Conservation (phyloP, 2,888 invertebrate species). For the Gnatocerus cornutus region DNA sequence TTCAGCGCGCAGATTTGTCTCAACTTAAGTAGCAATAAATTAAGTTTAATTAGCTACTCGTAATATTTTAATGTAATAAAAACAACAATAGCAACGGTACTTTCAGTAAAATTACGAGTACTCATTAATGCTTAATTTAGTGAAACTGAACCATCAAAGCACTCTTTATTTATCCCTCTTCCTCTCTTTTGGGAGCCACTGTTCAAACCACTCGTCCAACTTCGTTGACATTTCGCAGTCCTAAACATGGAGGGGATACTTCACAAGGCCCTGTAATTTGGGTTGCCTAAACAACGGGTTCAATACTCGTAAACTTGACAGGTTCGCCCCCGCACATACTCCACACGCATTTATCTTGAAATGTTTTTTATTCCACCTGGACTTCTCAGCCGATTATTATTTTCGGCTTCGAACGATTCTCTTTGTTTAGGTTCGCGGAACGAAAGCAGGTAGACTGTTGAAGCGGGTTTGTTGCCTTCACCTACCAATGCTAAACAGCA, state of each 20-base stretch:
- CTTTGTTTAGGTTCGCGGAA: conserved; percentile 31
- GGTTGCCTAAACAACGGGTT: conserved; percentile 37
- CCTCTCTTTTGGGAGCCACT: conserved; percentile 5
- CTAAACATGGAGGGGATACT: neutral
- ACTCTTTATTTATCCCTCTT: neutral
- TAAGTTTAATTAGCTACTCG: too few relatives aligned
- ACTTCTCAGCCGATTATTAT: conserved; percentile 4
- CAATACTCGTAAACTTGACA: conserved; percentile 37
- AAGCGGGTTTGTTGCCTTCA: conserved; percentile 25
- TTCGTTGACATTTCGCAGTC: conserved; percentile 10
- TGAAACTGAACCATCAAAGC: too few relatives aligned
- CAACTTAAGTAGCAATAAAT: too few relatives aligned
- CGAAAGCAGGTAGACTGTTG: conserved; percentile 9
- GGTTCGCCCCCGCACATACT: conserved; percentile 27
- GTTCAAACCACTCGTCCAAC: conserved; percentile 7
- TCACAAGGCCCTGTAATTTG: conserved; percentile 24
- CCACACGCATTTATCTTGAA: conserved; percentile 12
- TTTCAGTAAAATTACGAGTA: too few relatives aligned
- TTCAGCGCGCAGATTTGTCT: too few relatives aligned
- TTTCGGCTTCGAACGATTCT: conserved; percentile 18
- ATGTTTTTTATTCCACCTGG: conserved; percentile 12
- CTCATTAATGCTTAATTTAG: too few relatives aligned
- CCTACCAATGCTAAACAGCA: conserved; percentile 4
- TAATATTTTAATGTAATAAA: too few relatives aligned
- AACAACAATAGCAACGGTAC: too few relatives aligned